Conservation (phyloP, 2,888 invertebrate genomes). For the Plagodis pulveraria region DNA sequence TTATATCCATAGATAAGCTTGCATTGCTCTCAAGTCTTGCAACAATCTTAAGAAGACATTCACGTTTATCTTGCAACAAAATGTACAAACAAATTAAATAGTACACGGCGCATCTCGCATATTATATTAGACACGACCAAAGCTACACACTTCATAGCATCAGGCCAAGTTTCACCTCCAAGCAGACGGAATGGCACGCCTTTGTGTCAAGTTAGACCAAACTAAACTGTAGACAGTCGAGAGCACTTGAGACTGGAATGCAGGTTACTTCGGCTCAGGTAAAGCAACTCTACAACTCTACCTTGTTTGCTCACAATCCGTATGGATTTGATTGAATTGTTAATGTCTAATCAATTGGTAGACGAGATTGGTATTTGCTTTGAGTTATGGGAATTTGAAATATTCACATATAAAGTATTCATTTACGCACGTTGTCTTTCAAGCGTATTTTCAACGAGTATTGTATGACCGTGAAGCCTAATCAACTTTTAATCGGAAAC, state of each 20-base stretch:
- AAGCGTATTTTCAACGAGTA: too few relatives aligned
- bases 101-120: background rate
- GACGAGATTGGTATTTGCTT: slow-evolving; percentile 2
- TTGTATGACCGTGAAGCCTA: too few relatives aligned
- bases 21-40: too few relatives aligned
- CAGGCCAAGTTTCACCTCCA: slow-evolving; percentile 40
- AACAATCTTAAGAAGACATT: too few relatives aligned
- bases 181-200: slow-evolving; percentile 66
- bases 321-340: slow-evolving; percentile 13
- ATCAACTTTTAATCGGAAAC: too few relatives aligned
- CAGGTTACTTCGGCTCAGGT: slow-evolving; percentile 25
- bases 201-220: slow-evolving; percentile 57
- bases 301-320: slow-evolving; percentile 12
- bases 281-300: slow-evolving; percentile 1
- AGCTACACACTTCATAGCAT: slow-evolving; percentile 4
- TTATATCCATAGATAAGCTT: too few relatives aligned
- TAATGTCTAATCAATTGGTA: slow-evolving; percentile 18
- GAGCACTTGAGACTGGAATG: slow-evolving; percentile 32
- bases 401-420: background rate
- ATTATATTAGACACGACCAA: slow-evolving; percentile 13
- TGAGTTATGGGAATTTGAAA: background rate
- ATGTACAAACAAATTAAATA: background rate
- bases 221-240: slow-evolving; percentile 34
- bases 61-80: too few relatives aligned
- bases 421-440: too few relatives aligned